phyloP scores from a whole-genome alignment of 53 echinoderm and acorn worm genomes.

The Paracentrotus lividus region DNA sequence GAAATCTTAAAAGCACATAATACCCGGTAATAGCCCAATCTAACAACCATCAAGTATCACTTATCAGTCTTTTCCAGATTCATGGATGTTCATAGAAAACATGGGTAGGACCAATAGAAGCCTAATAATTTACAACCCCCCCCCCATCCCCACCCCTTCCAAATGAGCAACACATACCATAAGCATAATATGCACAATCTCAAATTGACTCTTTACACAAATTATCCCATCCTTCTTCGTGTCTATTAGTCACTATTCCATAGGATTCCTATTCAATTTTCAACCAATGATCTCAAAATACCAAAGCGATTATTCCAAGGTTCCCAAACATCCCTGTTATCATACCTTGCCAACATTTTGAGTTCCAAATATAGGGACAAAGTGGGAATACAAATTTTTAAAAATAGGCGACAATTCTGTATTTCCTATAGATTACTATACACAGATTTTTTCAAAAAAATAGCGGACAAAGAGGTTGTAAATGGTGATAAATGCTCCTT shows the following conservation, averaged over 20 bases:
- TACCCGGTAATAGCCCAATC: neutral
- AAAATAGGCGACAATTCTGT: too few species aligned
- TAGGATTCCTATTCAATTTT: neutral
- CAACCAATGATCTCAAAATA: slow-evolving; percentile 5
- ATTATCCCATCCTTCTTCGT: neutral
- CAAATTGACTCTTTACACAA: neutral
- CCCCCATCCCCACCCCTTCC: neutral
- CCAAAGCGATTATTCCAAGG: slow-evolving; percentile 40
- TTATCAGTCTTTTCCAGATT: neutral
- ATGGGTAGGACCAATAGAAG: neutral
- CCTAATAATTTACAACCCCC: neutral
- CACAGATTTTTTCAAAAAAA: too few species aligned
- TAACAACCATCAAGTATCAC: neutral
- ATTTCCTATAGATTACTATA: too few species aligned
- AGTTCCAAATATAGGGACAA: too few species aligned
- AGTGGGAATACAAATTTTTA: too few species aligned
- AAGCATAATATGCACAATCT: too few species aligned
- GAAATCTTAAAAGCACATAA: neutral
- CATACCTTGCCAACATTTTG: too few species aligned
- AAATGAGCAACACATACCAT: neutral
- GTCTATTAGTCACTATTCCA: neutral
- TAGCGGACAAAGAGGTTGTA: too few species aligned
- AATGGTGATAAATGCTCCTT: too few species aligned
- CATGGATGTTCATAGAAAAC: neutral
- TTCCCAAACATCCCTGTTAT: neutral